A percentile compares a stretch with the other conserved stretches of the same genome.
Evolutionary conservation across 2,113 vertebrate genomes (phyloP).

Genomic region (Carassius carassius): DNA sequence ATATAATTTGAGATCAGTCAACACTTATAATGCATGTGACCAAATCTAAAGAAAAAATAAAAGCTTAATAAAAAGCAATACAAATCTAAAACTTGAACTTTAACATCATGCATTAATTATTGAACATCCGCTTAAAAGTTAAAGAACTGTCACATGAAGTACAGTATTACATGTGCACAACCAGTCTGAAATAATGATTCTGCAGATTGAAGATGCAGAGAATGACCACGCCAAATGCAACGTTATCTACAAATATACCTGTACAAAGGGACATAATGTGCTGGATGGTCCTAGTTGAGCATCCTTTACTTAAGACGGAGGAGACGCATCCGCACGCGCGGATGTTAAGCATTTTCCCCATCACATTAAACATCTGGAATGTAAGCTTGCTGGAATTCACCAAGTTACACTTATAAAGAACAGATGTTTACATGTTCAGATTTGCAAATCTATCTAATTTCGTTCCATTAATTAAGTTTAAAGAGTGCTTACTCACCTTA

Average conservation of each 20-base stretch:
- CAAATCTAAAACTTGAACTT: not conserved
- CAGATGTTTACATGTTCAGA: not conserved
- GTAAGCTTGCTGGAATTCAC: not conserved
- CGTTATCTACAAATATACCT: not conserved
- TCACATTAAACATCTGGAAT: slow-evolving; percentile 48
- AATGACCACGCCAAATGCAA: slow-evolving; percentile 39
- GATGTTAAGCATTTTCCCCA: slow-evolving; percentile 12
- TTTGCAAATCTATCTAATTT: not conserved
- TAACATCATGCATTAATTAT: not conserved
- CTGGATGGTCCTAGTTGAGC: slow-evolving; percentile 1
- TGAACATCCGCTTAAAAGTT: not conserved
- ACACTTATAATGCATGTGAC: not conserved
- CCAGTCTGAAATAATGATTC: not conserved
- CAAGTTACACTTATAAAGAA: slow-evolving; percentile 40
- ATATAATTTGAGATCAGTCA: not conserved
- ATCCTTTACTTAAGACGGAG: slow-evolving; percentile 5
- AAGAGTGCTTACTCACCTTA: slow-evolving; percentile 56
- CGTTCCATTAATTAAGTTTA: slow-evolving; percentile 44
- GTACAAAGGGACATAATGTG: slow-evolving; percentile 18
- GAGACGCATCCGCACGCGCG: slow-evolving; percentile 9
- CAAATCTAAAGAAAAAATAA: not conserved
- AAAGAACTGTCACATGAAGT: not conserved
- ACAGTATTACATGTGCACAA: not conserved
- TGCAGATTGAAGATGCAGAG: slow-evolving; percentile 33
- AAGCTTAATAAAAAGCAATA: not conserved